Conservation (phyloP, 2,888 invertebrate genomes). For the Psylliodes chrysocephalus region DNA sequence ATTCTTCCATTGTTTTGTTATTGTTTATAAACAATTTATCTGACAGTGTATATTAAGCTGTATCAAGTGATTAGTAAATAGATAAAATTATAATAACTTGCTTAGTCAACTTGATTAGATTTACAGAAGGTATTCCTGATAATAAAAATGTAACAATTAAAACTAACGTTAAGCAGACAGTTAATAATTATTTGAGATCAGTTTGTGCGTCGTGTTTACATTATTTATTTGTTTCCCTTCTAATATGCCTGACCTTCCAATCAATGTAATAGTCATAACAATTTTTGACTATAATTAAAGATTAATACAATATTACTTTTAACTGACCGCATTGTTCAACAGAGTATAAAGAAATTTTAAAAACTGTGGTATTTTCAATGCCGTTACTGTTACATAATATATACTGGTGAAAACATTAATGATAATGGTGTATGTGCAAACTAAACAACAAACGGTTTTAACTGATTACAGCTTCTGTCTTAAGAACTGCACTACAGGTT, state of each 20-base stretch:
- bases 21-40: not conserved
- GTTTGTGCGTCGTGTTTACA: not conserved
- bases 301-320: conserved; percentile 17
- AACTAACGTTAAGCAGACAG: not conserved
- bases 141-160: not conserved
- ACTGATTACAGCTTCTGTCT: conserved; percentile 14
- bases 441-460: conserved; percentile 14
- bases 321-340: conserved; percentile 29
- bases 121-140: not conserved
- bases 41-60: not conserved
- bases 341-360: conserved; percentile 24
- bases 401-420: conserved; percentile 20
- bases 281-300: conserved; percentile 29
- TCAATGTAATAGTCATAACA: conserved; percentile 30
- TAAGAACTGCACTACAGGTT: conserved; percentile 1
- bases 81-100: conserved; percentile 1
- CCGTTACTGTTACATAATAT: conserved; percentile 20
- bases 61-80: not conserved
- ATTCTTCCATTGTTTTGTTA: not conserved
- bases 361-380: conserved; percentile 23
- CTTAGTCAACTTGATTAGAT: not conserved
- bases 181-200: not conserved
- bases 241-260: conserved; percentile 31
- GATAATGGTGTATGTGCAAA: conserved; percentile 7
- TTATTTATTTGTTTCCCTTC: conserved; percentile 20